Evolutionary conservation across 2,797 vertebrate species (phyloP).

Genomic region (Acrossocheilus fasciatus): DNA sequence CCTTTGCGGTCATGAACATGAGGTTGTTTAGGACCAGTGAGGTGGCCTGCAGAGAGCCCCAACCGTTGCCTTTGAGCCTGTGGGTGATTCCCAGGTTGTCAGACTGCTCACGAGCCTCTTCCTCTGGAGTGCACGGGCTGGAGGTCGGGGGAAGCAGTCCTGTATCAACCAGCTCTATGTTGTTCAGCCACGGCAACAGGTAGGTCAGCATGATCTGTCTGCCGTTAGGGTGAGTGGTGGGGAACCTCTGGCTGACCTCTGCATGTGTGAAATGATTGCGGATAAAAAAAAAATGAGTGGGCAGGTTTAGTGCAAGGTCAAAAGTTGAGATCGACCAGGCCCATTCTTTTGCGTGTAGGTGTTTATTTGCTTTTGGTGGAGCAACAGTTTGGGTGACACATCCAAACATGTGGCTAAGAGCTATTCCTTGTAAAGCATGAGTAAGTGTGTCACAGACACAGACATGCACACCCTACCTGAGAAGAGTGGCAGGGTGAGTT

Average conservation of each 20-base stretch:
- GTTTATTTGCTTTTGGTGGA: conserved; percentile 26
- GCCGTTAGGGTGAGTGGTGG: conserved; percentile 95
- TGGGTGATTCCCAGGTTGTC: conserved; percentile 76
- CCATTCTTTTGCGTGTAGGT: not conserved
- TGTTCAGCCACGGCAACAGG: conserved; percentile 95
- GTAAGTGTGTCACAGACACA: conserved; percentile 42
- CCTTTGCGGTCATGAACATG: conserved; percentile 99
- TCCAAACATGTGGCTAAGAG: conserved; percentile 15
- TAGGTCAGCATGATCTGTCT: conserved; percentile 99
- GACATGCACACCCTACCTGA: conserved; percentile 82
- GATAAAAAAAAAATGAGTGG: not conserved
- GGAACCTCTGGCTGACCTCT: conserved; percentile 97
- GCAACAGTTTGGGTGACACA: conserved; percentile 5
- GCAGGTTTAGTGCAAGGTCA: not conserved
- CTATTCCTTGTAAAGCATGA: conserved; percentile 19
- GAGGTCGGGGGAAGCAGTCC: conserved; percentile 92
- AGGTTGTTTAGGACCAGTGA: conserved; percentile 98
- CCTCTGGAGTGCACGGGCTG: conserved; percentile 94
- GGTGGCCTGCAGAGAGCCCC: conserved; percentile 97
- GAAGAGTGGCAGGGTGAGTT: conserved; percentile 96
- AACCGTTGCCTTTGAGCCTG: conserved; percentile 92
- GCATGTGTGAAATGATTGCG: conserved; percentile 28
- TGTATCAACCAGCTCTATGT: conserved; percentile 95
- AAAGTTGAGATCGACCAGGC: not conserved
- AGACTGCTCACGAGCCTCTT: conserved; percentile 82